These are phyloP conservation scores for Ptyas mucosa DNA, from an alignment of 2,113 vertebrate species.

Conservation along the genomic window DNA sequence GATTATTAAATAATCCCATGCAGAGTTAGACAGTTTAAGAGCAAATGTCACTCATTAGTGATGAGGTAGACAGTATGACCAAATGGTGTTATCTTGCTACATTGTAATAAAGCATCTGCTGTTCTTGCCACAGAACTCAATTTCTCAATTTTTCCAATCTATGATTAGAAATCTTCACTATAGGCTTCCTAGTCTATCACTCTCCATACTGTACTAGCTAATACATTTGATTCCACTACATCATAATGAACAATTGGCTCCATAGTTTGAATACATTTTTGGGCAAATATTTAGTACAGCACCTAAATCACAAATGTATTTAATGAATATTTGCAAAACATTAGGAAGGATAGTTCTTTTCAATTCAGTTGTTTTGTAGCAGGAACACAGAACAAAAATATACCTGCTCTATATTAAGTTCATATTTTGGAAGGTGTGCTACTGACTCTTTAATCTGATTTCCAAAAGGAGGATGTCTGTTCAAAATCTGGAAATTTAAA, in stretches of 20 bases:
- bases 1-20: background rate
- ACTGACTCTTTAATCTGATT: conserved; percentile 95
- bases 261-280: background rate
- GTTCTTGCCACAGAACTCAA: background rate
- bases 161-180: background rate
- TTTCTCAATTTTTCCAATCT: background rate
- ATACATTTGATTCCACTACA: background rate
- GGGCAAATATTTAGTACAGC: background rate
- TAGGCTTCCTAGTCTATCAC: background rate
- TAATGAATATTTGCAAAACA: background rate
- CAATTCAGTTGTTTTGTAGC: background rate
- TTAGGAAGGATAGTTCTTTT: background rate
- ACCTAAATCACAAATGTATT: background rate
- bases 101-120: background rate
- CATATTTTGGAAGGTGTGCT: conserved; percentile 87
- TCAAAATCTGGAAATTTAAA: conserved; percentile 83
- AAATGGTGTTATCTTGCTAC: background rate
- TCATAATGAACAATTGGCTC: background rate
- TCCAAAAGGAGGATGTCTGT: conserved; percentile 95
- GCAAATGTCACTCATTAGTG: background rate
- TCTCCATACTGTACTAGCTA: background rate
- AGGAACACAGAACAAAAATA: conserved; percentile 21
- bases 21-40: background rate
- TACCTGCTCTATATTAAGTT: conserved; percentile 84
- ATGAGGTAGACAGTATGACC: background rate